Evolutionary conservation across 2,888 invertebrate genomes (phyloP).

Genomic region (Xanthostigma xanthostigma): DNA sequence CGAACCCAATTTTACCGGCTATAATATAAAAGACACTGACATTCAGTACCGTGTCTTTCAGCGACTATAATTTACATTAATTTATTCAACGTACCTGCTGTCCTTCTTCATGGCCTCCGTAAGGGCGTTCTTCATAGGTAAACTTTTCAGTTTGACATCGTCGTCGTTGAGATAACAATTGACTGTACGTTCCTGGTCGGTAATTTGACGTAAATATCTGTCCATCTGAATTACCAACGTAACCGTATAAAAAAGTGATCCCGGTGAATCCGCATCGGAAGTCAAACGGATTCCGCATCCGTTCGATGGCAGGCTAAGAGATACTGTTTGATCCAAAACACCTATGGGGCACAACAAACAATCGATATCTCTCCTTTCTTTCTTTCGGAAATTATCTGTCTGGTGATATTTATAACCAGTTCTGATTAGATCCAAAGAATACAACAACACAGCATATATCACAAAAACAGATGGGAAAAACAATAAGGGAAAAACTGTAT

Average conservation of each 20-base stretch:
- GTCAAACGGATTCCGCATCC: constrained; percentile 55
- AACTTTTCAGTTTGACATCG: constrained; percentile 39
- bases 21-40: not conserved
- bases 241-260: constrained; percentile 46
- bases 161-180: constrained; percentile 42
- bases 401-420: constrained; percentile 5
- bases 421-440: not conserved
- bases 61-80: too few relatives aligned
- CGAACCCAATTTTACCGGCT: too few relatives aligned
- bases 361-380: not conserved
- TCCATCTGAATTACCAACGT: constrained; percentile 63
- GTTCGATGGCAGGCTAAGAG: constrained; percentile 40
- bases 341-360: constrained; percentile 24
- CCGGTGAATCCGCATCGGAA: constrained; percentile 27
- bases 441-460: not conserved
- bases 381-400: not conserved
- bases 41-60: constrained; percentile 32
- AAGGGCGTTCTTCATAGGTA: constrained; percentile 36
- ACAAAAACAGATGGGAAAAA: too few relatives aligned
- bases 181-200: constrained; percentile 50
- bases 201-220: constrained; percentile 52
- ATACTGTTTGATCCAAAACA: constrained; percentile 29
- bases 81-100: constrained; percentile 24
- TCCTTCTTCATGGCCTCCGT: constrained; percentile 33
- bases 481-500: too few relatives aligned